Conservation (phyloP, 2,888 invertebrate genomes). For the Scelioninae gen. 1 region DNA sequence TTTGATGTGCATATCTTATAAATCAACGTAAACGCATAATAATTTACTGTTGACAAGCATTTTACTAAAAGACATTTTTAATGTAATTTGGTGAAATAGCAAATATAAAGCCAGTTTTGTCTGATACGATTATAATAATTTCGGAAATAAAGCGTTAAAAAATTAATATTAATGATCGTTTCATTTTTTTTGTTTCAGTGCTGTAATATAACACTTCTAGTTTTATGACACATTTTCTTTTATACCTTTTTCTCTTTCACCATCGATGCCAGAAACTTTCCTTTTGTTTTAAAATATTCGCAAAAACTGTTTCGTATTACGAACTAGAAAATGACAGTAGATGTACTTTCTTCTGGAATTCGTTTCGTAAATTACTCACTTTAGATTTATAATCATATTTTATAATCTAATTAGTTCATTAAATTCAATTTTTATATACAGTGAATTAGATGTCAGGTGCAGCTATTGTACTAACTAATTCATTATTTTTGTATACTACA, state of each 20-base stretch:
- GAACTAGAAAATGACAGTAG: background rate
- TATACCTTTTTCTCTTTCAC: slow-evolving; percentile 13
- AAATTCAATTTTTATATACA: no score
- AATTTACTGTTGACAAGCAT: background rate
- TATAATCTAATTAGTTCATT: background rate
- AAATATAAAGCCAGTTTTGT: background rate
- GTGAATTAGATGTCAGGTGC: no score
- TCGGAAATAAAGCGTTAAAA: background rate
- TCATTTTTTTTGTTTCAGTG: slow-evolving; percentile 6
- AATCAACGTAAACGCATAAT: background rate
- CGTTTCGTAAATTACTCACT: background rate
- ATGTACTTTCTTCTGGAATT: background rate
- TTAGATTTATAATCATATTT: background rate
- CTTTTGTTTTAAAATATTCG: slow-evolving; percentile 27
- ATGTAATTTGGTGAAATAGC: background rate
- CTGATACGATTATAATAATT: background rate
- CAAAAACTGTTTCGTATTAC: slow-evolving; percentile 5
- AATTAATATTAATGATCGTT: background rate
- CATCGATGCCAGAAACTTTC: slow-evolving; percentile 21
- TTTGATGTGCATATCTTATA: background rate
- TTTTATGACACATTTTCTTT: slow-evolving; percentile 18
- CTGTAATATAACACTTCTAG: slow-evolving; percentile 1
- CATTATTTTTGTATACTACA: no score
- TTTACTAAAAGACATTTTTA: background rate
- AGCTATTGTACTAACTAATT: no score